Evolutionary conservation across 2,113 vertebrate genomes (phyloP).

Genomic region (pig (Sus scrofa)): T2T-Sscrofa CM000813.6:156614001-156614500

Average conservation of each 20-base stretch:
- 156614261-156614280: background rate
- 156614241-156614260: background rate
- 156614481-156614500: background rate
- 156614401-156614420: background rate
- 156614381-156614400: background rate
- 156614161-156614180: background rate
- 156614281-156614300: background rate
- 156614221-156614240: background rate
- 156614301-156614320: background rate
- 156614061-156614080: background rate
- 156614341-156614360: background rate
- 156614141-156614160: background rate
- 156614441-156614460: background rate
- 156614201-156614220: background rate
- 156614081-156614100: background rate
- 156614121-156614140: background rate
- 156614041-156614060: background rate
- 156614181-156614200: background rate
- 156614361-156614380: background rate
- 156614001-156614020: background rate
- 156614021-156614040: background rate
- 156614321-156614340: background rate
- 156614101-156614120: background rate
- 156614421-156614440: background rate
- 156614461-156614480: background rate